Conservation (phyloP, 2,888 invertebrate genomes). For the Clusia tigrina region DNA sequence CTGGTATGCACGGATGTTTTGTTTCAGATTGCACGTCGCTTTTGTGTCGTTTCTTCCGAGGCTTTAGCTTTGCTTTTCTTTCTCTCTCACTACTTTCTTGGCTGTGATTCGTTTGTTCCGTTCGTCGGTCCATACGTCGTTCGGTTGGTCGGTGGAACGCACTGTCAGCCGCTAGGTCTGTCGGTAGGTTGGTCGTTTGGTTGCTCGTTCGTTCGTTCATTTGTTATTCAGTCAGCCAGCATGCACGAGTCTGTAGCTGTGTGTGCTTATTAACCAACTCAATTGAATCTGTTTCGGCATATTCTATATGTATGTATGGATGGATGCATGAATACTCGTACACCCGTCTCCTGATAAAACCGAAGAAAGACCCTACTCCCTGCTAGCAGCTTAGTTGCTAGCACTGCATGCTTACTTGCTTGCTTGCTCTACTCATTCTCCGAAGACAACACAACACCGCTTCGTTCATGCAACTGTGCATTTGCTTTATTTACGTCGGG, state of each 20-base stretch:
- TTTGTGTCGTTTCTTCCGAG: slow-evolving; percentile 44
- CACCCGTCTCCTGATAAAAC: too few relatives aligned
- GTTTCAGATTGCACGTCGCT: slow-evolving; percentile 14
- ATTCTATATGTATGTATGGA: neutral
- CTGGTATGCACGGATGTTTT: slow-evolving; percentile 13
- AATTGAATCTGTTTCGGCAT: neutral
- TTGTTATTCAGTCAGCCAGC: neutral
- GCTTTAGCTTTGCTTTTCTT: too few relatives aligned
- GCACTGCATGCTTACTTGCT: too few relatives aligned
- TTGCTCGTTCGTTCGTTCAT: neutral
- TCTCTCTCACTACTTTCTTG: slow-evolving; percentile 33
- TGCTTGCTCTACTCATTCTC: slow-evolving; percentile 11
- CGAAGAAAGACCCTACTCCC: neutral
- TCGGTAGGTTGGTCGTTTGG: slow-evolving; percentile 18
- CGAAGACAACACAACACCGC: slow-evolving; percentile 29
- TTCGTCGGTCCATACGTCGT: neutral
- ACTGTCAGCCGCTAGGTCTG: neutral
- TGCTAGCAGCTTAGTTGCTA: neutral
- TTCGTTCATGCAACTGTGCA: slow-evolving; percentile 20
- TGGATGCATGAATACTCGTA: too few relatives aligned
- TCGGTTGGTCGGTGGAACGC: too few relatives aligned
- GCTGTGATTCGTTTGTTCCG: slow-evolving; percentile 5
- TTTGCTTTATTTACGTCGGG: slow-evolving; percentile 12
- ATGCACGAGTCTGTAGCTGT: neutral
- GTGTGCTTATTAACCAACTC: neutral